These are phyloP conservation scores for Epinotia demarniana DNA, from an alignment of 2,888 invertebrate genomes.

Conservation along the genomic window DNA sequence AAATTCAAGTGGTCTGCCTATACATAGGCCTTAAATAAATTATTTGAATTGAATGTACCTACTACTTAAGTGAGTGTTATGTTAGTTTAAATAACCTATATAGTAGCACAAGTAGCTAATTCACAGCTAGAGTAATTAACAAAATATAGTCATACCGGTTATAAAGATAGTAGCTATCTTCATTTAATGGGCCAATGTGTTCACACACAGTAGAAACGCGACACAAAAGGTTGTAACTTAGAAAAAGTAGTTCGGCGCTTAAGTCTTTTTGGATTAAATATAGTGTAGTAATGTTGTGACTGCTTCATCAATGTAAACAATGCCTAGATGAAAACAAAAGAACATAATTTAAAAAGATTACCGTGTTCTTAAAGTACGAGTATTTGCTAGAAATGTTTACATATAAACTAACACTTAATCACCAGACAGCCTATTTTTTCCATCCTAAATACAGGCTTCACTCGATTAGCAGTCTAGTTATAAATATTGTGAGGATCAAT, in stretches of 20 bases:
- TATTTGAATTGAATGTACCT: too few relatives aligned
- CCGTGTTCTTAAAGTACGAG: too few relatives aligned
- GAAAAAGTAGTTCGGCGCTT: not conserved
- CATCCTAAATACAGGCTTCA: too few relatives aligned
- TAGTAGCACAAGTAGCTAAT: conserved; percentile 12
- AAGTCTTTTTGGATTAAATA: not conserved
- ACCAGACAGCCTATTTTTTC: too few relatives aligned
- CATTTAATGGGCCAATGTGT: conserved; percentile 20
- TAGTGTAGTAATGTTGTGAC: not conserved
- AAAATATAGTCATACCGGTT: conserved; percentile 7
- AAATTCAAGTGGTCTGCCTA: too few relatives aligned
- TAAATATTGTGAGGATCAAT: too few relatives aligned
- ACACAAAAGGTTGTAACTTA: not conserved
- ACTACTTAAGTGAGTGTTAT: too few relatives aligned
- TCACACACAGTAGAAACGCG: not conserved
- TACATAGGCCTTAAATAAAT: too few relatives aligned
- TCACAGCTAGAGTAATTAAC: conserved; percentile 6
- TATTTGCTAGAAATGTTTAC: too few relatives aligned
- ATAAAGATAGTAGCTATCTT: conserved; percentile 31
- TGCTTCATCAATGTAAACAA: not conserved
- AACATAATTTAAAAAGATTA: not conserved
- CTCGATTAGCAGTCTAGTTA: too few relatives aligned
- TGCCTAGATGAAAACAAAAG: not conserved
- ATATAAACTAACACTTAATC: too few relatives aligned
- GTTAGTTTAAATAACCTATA: not conserved